Conservation (phyloP, 2,888 invertebrate species). For the Papilio elwesi region DNA sequence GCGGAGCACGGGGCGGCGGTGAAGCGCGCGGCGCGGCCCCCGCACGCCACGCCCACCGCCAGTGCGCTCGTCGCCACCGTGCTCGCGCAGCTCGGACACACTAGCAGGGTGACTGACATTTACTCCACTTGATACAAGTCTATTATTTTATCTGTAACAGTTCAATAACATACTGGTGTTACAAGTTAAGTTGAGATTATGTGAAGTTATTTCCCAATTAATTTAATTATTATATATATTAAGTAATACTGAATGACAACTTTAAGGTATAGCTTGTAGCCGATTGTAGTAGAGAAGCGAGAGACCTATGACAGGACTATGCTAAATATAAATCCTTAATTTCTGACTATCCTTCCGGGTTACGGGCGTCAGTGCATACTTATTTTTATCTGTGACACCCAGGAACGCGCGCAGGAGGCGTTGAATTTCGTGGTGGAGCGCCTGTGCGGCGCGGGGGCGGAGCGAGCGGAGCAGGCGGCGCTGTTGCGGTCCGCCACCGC, state of each 20-base stretch:
- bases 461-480: constrained; percentile 89
- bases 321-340: too few relatives aligned
- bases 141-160: neutral
- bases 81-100: constrained; percentile 88
- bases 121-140: too few relatives aligned
- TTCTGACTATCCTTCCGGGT: too few relatives aligned
- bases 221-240: too few relatives aligned
- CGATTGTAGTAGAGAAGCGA: too few relatives aligned
- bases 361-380: too few relatives aligned
- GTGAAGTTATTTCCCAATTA: too few relatives aligned
- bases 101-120: constrained; percentile 83
- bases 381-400: constrained; percentile 4
- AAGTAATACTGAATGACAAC: too few relatives aligned
- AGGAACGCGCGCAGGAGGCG: constrained; percentile 92
- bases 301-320: too few relatives aligned
- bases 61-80: constrained; percentile 88
- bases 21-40: constrained; percentile 84
- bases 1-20: constrained; percentile 88
- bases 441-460: constrained; percentile 89
- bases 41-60: constrained; percentile 86
- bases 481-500: constrained; percentile 91
- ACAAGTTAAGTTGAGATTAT: too few relatives aligned
- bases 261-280: too few relatives aligned
- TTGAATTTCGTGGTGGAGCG: constrained; percentile 92
- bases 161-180: too few relatives aligned